Base-by-base conservation (phyloP, 2,888 invertebrate species). In the Napeogenes inachia region DNA sequence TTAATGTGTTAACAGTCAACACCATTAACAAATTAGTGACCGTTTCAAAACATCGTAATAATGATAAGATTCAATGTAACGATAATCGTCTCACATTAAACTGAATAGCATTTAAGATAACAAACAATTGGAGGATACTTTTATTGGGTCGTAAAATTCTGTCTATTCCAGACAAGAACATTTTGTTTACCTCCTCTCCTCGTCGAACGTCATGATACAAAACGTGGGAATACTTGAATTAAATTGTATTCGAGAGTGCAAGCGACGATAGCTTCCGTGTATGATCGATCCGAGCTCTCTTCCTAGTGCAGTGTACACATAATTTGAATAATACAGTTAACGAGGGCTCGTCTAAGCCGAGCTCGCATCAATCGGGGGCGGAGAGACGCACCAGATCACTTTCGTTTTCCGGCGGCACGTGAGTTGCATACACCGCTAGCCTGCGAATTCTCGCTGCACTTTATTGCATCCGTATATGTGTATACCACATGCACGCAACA, bases 381-480 rank as follows among this genome's bases (percentile, higher is more conserved):
- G 82, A 81, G 87, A 85, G 85, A 84, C 81, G 85, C 84, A 82
- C 79, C 86, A 82, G 82, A 88, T 89, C 89, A 89, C 89, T 89
- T 87, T 89, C 89, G 75, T 82, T 89, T 86, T 89, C 89, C 70
- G 70, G 63, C 74, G 79, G 82, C 84, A 88, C 88, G 88, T 88
- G 87, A 87, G 85, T 81, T 73, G 87, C 82, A 83, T 85, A 80
- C 82, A 78, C 83, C 81, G 83, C 81, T 79, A 80, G 81, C 76
- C 79, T 84, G 89, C 85, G 82, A 89, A 87, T 86, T 87, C 89
- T 85, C 85, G 74, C 67, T 88, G 89, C 85, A 87, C 86, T 88
- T 87, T 87, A 87, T 82, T 80, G 84, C 84, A 82, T 81, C 87
- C 87, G 84, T 88, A 89, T 87, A 89, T 86, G 88, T 85, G 85